Evolutionary conservation across 2,888 invertebrate species (phyloP), one percentile per base, ranked within the genome.

Genomic region (Corythucha ciliata): DNA sequence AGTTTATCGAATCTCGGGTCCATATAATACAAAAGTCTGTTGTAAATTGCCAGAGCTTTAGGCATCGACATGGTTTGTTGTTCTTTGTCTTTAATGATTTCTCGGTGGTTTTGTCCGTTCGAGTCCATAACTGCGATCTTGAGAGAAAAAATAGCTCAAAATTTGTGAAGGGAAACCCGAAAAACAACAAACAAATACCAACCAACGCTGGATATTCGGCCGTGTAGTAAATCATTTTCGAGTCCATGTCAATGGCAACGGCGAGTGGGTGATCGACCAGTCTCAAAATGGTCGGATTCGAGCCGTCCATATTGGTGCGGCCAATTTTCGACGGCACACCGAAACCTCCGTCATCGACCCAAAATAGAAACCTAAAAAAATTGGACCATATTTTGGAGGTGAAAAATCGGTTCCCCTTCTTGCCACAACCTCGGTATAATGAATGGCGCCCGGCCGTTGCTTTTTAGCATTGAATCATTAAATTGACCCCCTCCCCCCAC

Each of bases 281-380:
- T 47, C 81, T 80, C 12, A 56, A 42, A 3, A 90, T 76, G 0
- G 79, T 68, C 0, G 92, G 74, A 61, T 83, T 80, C 12, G 79
- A 76, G 1, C 98, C 97, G 66, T 94, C 93, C 90, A 98, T 91
- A 65, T 90, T 87, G 0, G 89, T 90, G 61, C 81, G 83, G 0
- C 80, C 88, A 25, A 97, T 82, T 69, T 96, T 96, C 0, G 83
- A 76, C 0, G 89, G 87, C 0, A 92, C 86, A 2, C 89, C 90
- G 55, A 74, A 81, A 7, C 91, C 92, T 8, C 97, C 97, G 59
- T 89, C 87, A 65, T 98, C 98, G 8, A 93, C 78, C 97, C 97
- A 98, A 71, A 90, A 98, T 24, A 94, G 70, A 42, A 57, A 60
- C 21, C 32, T 45, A 45, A 5, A 40, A 25, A 51, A 39, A 49